phyloP scores from a whole-genome alignment of 1,140 invertebrate genomes.

The Drosophila ohnishii region DNA sequence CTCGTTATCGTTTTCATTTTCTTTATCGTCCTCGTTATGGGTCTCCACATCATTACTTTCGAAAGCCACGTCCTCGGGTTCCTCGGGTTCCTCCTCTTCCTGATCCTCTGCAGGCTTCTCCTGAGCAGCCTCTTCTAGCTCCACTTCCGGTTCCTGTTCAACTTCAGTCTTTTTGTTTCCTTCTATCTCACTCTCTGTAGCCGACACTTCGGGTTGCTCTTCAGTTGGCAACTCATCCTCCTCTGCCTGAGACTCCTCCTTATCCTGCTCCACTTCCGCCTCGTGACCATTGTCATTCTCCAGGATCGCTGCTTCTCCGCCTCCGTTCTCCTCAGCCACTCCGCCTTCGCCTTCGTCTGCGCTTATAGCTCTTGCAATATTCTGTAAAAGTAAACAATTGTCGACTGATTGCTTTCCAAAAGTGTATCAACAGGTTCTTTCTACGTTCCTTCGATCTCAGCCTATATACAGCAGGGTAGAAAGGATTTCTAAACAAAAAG shows the following conservation, averaged over 20 bases:
- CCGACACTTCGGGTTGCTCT: slow-evolving; percentile 14
- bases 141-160: slow-evolving; percentile 26
- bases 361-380: slow-evolving; percentile 75
- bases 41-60: slow-evolving; percentile 2
- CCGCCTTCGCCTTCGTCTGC: slow-evolving; percentile 42
- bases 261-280: slow-evolving; percentile 21
- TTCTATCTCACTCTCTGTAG: slow-evolving; percentile 16
- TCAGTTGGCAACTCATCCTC: slow-evolving; percentile 14
- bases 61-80: slow-evolving; percentile 7
- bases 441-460: slow-evolving; percentile 41
- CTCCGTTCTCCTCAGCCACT: slow-evolving; percentile 42
- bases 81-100: slow-evolving; percentile 1
- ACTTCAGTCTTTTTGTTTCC: slow-evolving; percentile 37
- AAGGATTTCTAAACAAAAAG: slow-evolving; percentile 37
- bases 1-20: slow-evolving; percentile 47
- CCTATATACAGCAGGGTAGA: slow-evolving; percentile 37
- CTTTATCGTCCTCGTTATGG: slow-evolving; percentile 7
- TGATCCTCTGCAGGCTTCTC: neutral
- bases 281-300: slow-evolving; percentile 24
- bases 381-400: slow-evolving; percentile 83
- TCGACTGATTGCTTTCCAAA: slow-evolving; percentile 82
- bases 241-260: slow-evolving; percentile 30
- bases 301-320: slow-evolving; percentile 23
- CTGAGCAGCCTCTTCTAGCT: slow-evolving; percentile 10
- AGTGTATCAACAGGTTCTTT: slow-evolving; percentile 29